A percentile compares a stretch with the other conserved stretches of the same genome.
Conservation (phyloP, 2,888 invertebrate genomes). For the Antitype chi region DNA sequence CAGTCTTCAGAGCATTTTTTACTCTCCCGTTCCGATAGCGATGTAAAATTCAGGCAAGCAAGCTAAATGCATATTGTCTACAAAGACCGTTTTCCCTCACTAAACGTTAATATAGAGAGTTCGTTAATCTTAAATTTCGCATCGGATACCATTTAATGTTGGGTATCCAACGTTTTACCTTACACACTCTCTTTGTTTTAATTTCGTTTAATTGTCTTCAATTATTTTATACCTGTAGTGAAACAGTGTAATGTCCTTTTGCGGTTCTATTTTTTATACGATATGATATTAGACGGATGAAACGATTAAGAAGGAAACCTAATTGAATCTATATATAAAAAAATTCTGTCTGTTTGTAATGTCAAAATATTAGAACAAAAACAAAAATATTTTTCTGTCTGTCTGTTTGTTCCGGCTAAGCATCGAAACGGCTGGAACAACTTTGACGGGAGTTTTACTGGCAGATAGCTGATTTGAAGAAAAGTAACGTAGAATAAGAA, state of each 20-base stretch:
- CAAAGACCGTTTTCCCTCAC: slow-evolving; percentile 42
- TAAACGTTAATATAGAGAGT: slow-evolving; percentile 52
- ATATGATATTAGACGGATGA: no score
- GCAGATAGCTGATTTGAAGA: no score
- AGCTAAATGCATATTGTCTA: slow-evolving; percentile 58
- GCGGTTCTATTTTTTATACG: neutral
- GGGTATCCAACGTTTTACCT: neutral
- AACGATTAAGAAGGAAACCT: neutral
- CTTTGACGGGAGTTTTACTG: no score
- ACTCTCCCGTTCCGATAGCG: neutral
- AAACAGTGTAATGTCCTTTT: neutral
- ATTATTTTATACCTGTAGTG: neutral
- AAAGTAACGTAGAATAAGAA: no score
- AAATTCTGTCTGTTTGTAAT: no score
- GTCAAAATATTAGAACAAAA: no score
- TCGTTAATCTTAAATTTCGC: slow-evolving; percentile 58
- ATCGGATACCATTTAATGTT: slow-evolving; percentile 34
- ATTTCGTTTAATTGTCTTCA: neutral
- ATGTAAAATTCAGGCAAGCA: slow-evolving; percentile 37
- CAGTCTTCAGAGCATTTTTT: slow-evolving; percentile 12
- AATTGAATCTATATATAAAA: neutral
- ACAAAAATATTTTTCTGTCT: no score
- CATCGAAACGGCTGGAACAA: no score
- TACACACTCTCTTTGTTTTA: slow-evolving; percentile 11
- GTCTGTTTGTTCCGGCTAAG: no score